These are phyloP conservation scores for Ichneumoninae sp. DNA, from an alignment of 2,888 invertebrate genomes.

Conservation along the genomic window DNA sequence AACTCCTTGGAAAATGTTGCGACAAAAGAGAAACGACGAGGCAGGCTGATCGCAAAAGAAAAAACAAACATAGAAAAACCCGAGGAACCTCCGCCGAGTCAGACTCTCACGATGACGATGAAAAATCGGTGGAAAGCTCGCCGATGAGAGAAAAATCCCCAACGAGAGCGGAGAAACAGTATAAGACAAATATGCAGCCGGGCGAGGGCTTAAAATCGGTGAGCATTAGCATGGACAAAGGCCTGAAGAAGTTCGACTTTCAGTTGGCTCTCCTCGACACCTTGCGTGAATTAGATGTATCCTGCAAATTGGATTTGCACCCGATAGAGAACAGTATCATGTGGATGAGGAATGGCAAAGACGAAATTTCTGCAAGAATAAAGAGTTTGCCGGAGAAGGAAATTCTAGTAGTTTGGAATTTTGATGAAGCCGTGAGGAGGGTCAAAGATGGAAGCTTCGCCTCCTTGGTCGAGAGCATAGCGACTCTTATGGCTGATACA, in stretches of 20 bases:
- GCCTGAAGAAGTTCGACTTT: conserved; percentile 67
- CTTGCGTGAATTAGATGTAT: conserved; percentile 77
- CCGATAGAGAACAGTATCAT: conserved; percentile 82
- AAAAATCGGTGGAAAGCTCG: conserved; percentile 25
- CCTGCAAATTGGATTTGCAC: conserved; percentile 77
- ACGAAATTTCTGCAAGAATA: conserved; percentile 5
- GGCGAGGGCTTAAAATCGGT: conserved; percentile 78
- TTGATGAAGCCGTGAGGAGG: conserved; percentile 80
- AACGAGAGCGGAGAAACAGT: conserved; percentile 71
- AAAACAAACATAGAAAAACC: background rate
- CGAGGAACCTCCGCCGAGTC: background rate
- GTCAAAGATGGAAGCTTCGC: conserved; percentile 79
- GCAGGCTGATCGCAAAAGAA: background rate
- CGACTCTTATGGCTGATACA: conserved; percentile 75
- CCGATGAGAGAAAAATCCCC: conserved; percentile 70
- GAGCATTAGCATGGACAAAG: conserved; percentile 75
- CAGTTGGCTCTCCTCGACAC: conserved; percentile 74
- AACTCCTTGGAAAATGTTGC: background rate
- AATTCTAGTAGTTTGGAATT: conserved; percentile 83
- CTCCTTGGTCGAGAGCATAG: conserved; percentile 77
- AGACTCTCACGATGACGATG: background rate
- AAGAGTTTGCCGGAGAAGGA: conserved; percentile 75
- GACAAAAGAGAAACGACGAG: background rate
- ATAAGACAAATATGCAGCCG: conserved; percentile 73
- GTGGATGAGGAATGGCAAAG: conserved; percentile 82